Evolutionary conservation across 2,797 vertebrate species (phyloP), one percentile per base, ranked within the genome.

Genomic region (Acrocephalus scirpaceus): DNA sequence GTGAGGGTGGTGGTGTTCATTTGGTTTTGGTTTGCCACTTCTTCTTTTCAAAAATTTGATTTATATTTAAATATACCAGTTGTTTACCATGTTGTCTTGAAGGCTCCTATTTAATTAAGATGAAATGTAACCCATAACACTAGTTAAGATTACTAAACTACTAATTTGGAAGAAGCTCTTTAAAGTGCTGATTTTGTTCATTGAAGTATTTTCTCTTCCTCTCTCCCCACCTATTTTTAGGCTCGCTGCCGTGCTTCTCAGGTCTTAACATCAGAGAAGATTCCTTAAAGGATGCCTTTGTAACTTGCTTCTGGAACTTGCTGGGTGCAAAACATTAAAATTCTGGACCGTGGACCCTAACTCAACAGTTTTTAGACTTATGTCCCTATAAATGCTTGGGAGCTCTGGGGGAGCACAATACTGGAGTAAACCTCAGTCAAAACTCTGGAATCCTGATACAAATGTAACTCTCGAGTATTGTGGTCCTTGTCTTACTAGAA

Each of bases 241-340:
- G 97, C 94, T 42, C 93, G 97, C 36, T 98, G 98, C 90, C 83
- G 64, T 79, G 98, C 98, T 96, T 99, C 99, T 90, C 98, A 97
- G 95, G 96, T 98, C 26, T 97, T 99, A 58, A 95, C 90, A 87
- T 98, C 99, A 16, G 98, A 99, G 92, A 98, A 98, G 96, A 99
- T 99, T 96, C 99, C 99, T 42, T 99, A 97, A 99, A 95, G 82
- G 79, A 90, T 69, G 30, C 47, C 50, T 70, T 94, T 93, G 19
- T 64, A 74, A 69, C n/a, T 20, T 91, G 23, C 38, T 51, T 60
- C 56, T 91, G 70, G 36, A 76, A 60, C 60, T 73, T 66, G 22
- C 51, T 82, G 71, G 14, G 40, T 83, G 57, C 29, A 74, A 84
- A 92, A 44, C 48, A 53, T 51, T 57, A 57, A 82, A 88, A 16